Conservation (phyloP, 2,113 vertebrate species). For the Gymnarchus niloticus region DNA sequence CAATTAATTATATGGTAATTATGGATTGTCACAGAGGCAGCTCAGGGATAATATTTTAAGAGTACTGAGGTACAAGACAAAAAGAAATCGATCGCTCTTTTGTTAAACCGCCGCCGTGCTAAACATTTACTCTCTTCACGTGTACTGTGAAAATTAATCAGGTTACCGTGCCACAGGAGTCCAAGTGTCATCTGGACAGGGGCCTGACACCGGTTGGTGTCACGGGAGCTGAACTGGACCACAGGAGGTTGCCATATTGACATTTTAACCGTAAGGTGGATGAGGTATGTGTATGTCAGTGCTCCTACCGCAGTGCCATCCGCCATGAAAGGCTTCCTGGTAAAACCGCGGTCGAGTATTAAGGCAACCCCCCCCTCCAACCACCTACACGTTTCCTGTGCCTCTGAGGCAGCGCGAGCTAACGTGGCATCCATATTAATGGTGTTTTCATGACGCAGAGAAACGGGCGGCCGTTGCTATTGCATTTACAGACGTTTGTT, state of each 20-base stretch:
- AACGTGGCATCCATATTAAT: neutral
- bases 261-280: neutral
- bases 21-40: neutral
- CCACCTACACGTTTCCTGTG: neutral
- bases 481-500: neutral
- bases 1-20: too few relatives aligned
- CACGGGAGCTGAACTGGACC: neutral
- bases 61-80: neutral
- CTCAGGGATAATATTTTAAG: neutral
- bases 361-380: neutral
- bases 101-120: neutral
- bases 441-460: too few relatives aligned
- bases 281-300: neutral
- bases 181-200: too few relatives aligned
- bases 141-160: neutral
- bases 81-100: neutral
- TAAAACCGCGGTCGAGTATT: neutral
- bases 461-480: neutral
- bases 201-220: neutral
- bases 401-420: neutral
- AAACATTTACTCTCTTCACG: neutral
- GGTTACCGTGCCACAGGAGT: neutral
- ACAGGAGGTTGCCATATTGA: neutral
- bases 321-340: neutral
- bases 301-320: too few relatives aligned